phyloP scores from a whole-genome alignment of 2,113 vertebrate species.

The Sebastes fasciatus region DNA sequence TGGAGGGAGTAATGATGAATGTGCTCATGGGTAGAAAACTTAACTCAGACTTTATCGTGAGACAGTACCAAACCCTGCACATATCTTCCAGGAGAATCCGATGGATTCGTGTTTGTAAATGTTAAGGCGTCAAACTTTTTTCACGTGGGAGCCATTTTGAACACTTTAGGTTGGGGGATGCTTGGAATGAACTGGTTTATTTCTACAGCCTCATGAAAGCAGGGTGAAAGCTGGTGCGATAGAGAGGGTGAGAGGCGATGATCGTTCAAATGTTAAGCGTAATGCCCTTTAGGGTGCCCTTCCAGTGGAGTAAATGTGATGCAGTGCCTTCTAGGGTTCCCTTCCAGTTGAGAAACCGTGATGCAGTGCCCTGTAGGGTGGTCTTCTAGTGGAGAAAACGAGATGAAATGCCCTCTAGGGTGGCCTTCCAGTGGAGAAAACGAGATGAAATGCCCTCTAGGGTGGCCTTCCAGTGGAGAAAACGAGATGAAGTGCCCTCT shows the following conservation, averaged over 20 bases:
- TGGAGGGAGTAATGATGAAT: constrained; percentile 38
- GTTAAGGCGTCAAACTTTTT: background rate
- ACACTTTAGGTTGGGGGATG: background rate
- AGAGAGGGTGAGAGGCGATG: background rate
- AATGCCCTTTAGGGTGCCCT: too few species aligned
- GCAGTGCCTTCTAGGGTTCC: too few species aligned
- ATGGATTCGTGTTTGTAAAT: background rate
- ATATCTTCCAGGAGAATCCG: background rate
- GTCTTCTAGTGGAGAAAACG: too few species aligned
- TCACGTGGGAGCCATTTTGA: background rate
- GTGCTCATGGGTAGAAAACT: constrained; percentile 44
- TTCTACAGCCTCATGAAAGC: background rate
- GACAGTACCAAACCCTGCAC: background rate
- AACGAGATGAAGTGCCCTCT: too few species aligned
- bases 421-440: too few species aligned
- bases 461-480: too few species aligned
- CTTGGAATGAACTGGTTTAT: background rate
- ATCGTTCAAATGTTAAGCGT: background rate
- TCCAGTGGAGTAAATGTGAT: too few species aligned
- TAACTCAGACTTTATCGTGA: constrained; percentile 33
- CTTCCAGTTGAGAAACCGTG: too few species aligned
- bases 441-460: too few species aligned
- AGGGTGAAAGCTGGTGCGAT: background rate
- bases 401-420: too few species aligned
- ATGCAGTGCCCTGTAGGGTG: too few species aligned